These are phyloP conservation scores for Lateolabrax maculatus DNA, from an alignment of 2,797 vertebrate genomes.

Conservation along the genomic window DNA sequence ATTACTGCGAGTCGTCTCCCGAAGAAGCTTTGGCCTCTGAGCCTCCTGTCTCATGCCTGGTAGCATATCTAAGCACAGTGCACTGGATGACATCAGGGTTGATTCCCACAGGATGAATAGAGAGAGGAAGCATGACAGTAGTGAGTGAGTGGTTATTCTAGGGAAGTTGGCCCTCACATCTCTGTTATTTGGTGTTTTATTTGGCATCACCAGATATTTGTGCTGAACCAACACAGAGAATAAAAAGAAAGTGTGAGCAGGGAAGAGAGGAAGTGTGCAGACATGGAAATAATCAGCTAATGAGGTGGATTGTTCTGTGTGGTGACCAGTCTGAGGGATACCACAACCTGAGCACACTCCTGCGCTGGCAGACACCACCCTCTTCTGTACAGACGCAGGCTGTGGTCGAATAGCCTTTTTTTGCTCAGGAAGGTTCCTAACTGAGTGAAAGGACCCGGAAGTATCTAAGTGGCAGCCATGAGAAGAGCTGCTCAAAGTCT, in stretches of 20 bases:
- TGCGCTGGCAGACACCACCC: too few relatives aligned
- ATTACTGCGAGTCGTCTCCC: not conserved
- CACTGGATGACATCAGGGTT: slow-evolving; percentile 40
- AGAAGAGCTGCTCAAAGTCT: too few relatives aligned
- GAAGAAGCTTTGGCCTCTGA: not conserved
- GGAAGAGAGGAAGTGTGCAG: slow-evolving; percentile 5
- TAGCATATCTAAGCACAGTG: slow-evolving; percentile 13
- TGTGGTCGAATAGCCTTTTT: too few relatives aligned
- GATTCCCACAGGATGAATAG: slow-evolving; percentile 20
- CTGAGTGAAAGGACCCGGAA: too few relatives aligned
- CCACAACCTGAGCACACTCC: not conserved
- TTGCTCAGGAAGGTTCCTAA: too few relatives aligned
- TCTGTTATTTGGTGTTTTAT: slow-evolving; percentile 10
- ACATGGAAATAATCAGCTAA: slow-evolving; percentile 37
- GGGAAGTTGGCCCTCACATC: slow-evolving; percentile 16
- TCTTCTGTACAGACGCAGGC: not conserved
- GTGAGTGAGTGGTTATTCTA: too few relatives aligned
- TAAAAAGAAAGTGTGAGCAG: not conserved
- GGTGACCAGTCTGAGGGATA: not conserved
- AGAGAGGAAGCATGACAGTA: slow-evolving; percentile 3
- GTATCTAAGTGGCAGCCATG: too few relatives aligned
- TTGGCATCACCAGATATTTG: not conserved
- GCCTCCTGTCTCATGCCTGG: slow-evolving; percentile 3
- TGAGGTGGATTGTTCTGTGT: slow-evolving; percentile 16
- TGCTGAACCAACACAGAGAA: not conserved